These are phyloP conservation scores for Aporrectodea caliginosa DNA, from an alignment of 1,140 invertebrate genomes.

Conservation along the genomic window DNA sequence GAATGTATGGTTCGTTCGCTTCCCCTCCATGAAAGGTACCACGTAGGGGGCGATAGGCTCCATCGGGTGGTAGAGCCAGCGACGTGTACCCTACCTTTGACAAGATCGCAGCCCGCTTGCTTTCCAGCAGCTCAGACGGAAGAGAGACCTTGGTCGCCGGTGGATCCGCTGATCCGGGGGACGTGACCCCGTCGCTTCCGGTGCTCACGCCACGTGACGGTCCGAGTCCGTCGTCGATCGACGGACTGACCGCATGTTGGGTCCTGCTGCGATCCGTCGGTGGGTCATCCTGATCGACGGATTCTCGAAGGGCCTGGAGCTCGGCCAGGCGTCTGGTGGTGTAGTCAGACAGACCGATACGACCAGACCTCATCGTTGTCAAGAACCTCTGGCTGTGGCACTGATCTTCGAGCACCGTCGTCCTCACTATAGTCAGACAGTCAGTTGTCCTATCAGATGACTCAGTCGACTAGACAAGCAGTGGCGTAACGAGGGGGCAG, in stretches of 20 bases:
- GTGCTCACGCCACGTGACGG: background rate
- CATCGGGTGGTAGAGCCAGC: background rate
- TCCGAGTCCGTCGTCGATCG: background rate
- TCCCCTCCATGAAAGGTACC: no score
- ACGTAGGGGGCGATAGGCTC: background rate
- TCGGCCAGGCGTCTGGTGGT: conserved; percentile 21
- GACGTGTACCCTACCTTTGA: background rate
- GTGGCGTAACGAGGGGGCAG: no score
- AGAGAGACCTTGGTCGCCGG: background rate
- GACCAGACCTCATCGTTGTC: background rate
- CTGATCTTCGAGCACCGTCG: no score
- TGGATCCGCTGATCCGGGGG: background rate
- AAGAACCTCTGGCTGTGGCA: no score
- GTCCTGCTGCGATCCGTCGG: background rate
- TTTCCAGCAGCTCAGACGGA: background rate
- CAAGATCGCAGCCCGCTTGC: no score
- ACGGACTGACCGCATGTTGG: background rate
- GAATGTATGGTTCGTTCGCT: no score
- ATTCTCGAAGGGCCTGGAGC: conserved; percentile 12
- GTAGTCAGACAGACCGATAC: conserved; percentile 26
- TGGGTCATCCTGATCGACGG: background rate
- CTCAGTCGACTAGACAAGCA: no score
- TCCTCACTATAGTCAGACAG: no score
- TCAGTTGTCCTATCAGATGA: no score
- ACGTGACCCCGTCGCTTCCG: background rate